These are phyloP conservation scores for Lates calcarifer DNA, from an alignment of 2,113 vertebrate genomes.

Conservation along the genomic window DNA sequence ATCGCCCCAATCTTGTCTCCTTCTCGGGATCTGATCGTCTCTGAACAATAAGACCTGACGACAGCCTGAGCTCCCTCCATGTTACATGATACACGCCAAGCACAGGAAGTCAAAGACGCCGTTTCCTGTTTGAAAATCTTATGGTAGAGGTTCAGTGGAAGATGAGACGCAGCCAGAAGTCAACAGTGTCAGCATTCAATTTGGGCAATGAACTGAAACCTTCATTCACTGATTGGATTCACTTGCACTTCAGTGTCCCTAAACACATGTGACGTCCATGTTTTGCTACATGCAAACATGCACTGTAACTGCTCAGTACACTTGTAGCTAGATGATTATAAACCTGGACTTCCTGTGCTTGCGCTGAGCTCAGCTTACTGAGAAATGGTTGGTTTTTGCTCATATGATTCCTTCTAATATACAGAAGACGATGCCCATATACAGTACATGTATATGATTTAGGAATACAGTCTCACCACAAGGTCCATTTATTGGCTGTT, in stretches of 20 bases:
- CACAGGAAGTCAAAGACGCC: conserved; percentile 57
- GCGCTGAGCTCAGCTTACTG: too few species aligned
- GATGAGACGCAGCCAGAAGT: neutral
- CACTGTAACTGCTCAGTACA: too few species aligned
- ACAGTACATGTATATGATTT: too few species aligned
- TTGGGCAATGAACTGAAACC: conserved; percentile 2
- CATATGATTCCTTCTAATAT: too few species aligned
- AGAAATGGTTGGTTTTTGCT: too few species aligned
- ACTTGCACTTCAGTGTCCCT: neutral
- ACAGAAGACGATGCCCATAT: too few species aligned
- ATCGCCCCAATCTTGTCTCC: conserved; percentile 30
- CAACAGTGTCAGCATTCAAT: neutral
- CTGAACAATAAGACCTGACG: conserved; percentile 31
- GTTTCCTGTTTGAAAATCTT: conserved; percentile 48
- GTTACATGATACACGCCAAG: conserved; percentile 39
- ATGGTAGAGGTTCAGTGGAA: neutral
- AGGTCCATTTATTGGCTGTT: too few species aligned
- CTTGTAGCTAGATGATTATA: neutral
- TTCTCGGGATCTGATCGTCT: conserved; percentile 22
- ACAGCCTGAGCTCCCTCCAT: neutral
- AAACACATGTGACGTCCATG: neutral
- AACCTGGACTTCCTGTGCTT: neutral
- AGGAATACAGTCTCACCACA: too few species aligned
- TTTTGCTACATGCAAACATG: neutral
- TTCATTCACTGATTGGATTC: neutral